Evolutionary conservation across 1,140 invertebrate genomes (phyloP), one percentile per base, ranked within the genome.

Genomic region (Brachionus plicatilis): DNA sequence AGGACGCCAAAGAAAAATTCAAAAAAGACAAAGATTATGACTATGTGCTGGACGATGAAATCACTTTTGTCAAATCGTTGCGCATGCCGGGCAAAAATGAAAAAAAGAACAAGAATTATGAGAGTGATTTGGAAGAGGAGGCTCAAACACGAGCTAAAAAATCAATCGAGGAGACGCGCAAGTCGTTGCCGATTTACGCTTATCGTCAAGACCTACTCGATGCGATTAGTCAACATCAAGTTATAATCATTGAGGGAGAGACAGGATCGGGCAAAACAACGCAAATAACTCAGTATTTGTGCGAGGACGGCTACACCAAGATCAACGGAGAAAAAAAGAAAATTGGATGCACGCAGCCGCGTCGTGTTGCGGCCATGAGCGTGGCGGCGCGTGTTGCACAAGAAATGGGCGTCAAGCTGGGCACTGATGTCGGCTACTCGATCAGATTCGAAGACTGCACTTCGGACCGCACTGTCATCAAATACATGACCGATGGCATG

Each of bases 401-500:
- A 87, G 93, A 94, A 89, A 92, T 93, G 91, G 90, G 90, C 41
- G 91, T 91, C 47, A 94, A 94, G 88, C 88, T 94, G 4, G 93
- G 93, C 17, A 92, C 92, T 87, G 87, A 89, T 86, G 93, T 94
- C 79, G 93, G 93, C 8, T 94, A 94, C 88, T 92, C 92, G 86
- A 94, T 94, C 85, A 88, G 94, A 85, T 94, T 94, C 91, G 94
- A 94, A 88, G 93, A 94, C 88, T 94, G 93, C 87, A 94, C 93
- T 3, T 93, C 92, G 24, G 93, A 93, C 86, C 89, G 92, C 78
- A 93, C 93, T 24, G 87, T 93, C 5, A 93, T 99, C n/a, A 99
- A 99, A 90, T 99, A 99, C 87, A 99, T 99, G 97, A 99, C 98
- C 56, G 98, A 99, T 91, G 98, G 98, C 88, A 99, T 98, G 87